Conservation (phyloP, 2,113 vertebrate genomes). For the Chroicocephalus ridibundus region DNA sequence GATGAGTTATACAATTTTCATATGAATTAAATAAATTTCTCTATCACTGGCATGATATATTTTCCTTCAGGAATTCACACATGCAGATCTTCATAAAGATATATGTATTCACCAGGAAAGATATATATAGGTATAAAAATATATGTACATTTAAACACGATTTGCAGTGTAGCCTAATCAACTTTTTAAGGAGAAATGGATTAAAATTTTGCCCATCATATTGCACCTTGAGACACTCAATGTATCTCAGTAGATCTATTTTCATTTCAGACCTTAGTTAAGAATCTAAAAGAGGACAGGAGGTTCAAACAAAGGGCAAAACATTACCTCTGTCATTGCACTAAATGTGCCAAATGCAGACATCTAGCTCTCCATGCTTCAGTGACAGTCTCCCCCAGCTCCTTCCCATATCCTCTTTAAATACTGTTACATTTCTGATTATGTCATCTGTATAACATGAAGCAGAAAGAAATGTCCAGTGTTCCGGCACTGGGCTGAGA, state of each 20-base stretch:
- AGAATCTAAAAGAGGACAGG: neutral
- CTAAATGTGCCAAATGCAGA: neutral
- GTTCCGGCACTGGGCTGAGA: neutral
- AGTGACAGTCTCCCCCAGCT: neutral
- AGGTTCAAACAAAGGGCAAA: neutral
- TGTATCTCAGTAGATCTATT: neutral
- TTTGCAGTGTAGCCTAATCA: neutral
- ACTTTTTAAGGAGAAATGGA: neutral
- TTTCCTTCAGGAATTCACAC: neutral
- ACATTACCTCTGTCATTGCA: neutral
- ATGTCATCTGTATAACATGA: neutral
- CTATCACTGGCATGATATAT: neutral
- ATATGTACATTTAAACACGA: neutral
- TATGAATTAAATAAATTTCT: neutral
- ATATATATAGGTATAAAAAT: neutral
- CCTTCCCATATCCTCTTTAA: neutral
- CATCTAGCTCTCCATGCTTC: neutral
- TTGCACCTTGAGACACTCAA: neutral
- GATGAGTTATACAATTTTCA: neutral
- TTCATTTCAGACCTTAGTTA: neutral
- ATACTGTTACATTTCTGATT: neutral
- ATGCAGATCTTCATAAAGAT: neutral
- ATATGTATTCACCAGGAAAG: neutral
- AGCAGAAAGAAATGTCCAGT: neutral
- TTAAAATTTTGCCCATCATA: neutral